Evolutionary conservation across 2,888 invertebrate species (phyloP), one percentile per base, ranked within the genome.

Genomic region (Apamea anceps): DNA sequence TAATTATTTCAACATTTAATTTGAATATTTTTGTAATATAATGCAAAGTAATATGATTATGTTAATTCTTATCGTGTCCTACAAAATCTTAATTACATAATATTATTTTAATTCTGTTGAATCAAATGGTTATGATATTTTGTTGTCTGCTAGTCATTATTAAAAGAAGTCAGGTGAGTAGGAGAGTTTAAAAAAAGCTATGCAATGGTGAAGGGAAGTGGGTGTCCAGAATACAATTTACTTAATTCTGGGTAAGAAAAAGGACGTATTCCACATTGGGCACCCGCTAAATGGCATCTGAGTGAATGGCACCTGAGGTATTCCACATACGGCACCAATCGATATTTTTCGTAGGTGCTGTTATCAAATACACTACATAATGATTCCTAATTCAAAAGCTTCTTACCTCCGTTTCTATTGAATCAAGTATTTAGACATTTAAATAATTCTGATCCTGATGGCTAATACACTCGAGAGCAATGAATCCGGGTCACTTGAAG

Each of bases 21-120:
- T 87, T 89, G 76, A 90, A 89, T 87, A 89, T 81, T 81, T 81
- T 67, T 54, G 89, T 87, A 85, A 89, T 89, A 82, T 78, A 82
- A 89, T 79, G 60, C 74, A 67, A 81, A 88, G 76, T 87, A 88
- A 71, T 88, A 82, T 79, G 76, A 83, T 89, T 88, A 89, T 88
- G 87, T 87, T 72, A 88, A 89, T 90, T 83, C 75, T 75, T 62
- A 89, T 87, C 84, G 81, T 87, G 85, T 89, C 85, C 89, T 88
- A 89, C 87, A 86, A 88, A 88, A 85, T 87, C 72, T 88, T 85
- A 85, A 85, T 89, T 83, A 75, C 80, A 65, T 84, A 84, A 65
- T 84, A 84, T 87, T 80, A 85, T 87, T 88, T 79, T 85, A 84
- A 81, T 84, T 87, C 71, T 77, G 82, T 88, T 60, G 74, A 79